Evolutionary conservation across 2,797 vertebrate genomes (phyloP).

Genomic region (Pipistrellus nathusii): DNA sequence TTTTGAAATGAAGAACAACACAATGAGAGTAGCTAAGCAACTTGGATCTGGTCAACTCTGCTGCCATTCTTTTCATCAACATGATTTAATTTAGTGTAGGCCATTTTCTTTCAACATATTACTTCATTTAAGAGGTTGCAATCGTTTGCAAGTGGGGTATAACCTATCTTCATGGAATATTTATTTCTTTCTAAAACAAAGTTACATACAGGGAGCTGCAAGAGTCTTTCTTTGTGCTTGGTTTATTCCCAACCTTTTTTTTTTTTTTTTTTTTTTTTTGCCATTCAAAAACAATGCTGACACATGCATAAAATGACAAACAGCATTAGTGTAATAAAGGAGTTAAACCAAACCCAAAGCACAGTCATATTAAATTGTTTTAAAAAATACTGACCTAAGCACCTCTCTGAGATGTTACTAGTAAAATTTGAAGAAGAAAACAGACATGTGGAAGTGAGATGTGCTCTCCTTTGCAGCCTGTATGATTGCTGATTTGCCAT

Average conservation of each 20-base stretch:
- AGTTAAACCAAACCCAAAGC: conserved; percentile 88
- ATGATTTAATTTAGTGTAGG: conserved; percentile 18
- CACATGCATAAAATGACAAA: conserved; percentile 90
- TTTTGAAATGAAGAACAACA: conserved; percentile 33
- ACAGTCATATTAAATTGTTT: conserved; percentile 90
- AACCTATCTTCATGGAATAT: conserved; percentile 56
- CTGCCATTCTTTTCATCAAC: conserved; percentile 14
- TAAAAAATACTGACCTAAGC: conserved; percentile 93
- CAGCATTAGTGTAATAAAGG: conserved; percentile 91
- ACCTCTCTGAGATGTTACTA: conserved; percentile 91
- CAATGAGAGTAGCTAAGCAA: background rate
- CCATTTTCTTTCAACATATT: background rate
- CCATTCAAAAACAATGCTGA: conserved; percentile 91
- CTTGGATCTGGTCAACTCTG: background rate
- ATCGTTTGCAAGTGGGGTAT: conserved; percentile 59
- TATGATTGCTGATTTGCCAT: conserved; percentile 91
- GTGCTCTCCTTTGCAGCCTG: conserved; percentile 84
- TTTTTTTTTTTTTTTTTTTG: conserved; percentile 75
- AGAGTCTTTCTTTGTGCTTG: conserved; percentile 87
- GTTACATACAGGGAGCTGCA: conserved; percentile 86
- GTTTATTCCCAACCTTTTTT: conserved; percentile 87
- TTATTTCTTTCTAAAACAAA: conserved; percentile 73
- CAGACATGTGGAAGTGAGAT: conserved; percentile 90
- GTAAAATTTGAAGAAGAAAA: conserved; percentile 85
- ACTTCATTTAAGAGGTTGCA: conserved; percentile 23